phyloP scores from a whole-genome alignment of 1,140 invertebrate species.

The Drosophila pallidifrons region DNA sequence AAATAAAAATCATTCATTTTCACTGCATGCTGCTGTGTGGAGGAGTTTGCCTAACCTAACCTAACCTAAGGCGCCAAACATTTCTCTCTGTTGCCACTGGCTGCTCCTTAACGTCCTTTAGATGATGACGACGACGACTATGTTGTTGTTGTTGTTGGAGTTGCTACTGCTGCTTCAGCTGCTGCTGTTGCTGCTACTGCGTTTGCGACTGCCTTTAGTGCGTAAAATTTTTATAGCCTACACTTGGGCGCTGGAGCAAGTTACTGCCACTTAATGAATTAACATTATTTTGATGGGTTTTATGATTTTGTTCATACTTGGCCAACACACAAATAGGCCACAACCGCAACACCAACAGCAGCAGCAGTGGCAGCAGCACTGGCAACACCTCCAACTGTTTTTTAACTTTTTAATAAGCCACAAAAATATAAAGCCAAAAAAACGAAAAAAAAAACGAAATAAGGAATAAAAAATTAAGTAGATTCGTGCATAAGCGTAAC shows the following conservation, averaged over 20 bases:
- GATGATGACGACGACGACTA: conserved; percentile 16
- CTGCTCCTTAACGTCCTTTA: conserved; percentile 25
- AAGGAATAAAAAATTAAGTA: conserved; percentile 49
- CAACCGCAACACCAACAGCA: conserved; percentile 30
- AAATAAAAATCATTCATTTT: conserved; percentile 80
- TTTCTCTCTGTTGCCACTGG: neutral
- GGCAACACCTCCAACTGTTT: conserved; percentile 51
- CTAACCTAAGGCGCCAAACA: conserved; percentile 37
- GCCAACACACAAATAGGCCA: conserved; percentile 19
- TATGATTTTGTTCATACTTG: conserved; percentile 75
- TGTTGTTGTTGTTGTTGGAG: neutral
- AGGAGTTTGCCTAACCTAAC: conserved; percentile 22
- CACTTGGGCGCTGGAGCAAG: conserved; percentile 77
- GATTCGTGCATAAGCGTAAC: conserved; percentile 70
- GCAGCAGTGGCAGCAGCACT: conserved; percentile 15
- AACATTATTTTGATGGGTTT: conserved; percentile 83
- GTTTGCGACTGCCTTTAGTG: conserved; percentile 59
- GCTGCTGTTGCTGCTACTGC: conserved; percentile 7
- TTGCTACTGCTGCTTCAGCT: conserved; percentile 4
- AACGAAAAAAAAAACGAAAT: conserved; percentile 30
- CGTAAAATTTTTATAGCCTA: conserved; percentile 82
- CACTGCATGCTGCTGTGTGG: conserved; percentile 14
- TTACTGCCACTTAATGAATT: conserved; percentile 83
- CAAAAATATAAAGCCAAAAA: conserved; percentile 44
- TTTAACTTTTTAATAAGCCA: conserved; percentile 79